These are phyloP conservation scores for Gymnocephalus cernua DNA, from an alignment of 2,113 vertebrate species.

Conservation along the genomic window DNA sequence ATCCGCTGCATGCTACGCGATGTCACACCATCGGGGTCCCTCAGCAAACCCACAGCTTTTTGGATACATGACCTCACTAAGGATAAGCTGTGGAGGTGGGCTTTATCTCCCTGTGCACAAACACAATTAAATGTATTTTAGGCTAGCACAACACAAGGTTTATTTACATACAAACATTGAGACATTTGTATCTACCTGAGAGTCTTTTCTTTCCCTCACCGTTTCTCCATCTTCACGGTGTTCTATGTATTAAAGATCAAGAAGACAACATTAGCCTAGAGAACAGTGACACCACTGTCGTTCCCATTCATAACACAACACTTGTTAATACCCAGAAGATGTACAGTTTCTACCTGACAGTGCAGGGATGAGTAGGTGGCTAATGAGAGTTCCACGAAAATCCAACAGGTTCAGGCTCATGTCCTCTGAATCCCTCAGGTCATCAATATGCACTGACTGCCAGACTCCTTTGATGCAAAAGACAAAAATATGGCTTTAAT, in stretches of 20 bases:
- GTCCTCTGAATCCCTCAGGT: constrained; percentile 82
- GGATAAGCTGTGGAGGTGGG: constrained; percentile 72
- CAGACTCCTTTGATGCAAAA: constrained; percentile 72
- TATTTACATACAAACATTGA: not conserved
- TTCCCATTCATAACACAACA: not conserved
- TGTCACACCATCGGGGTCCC: constrained; percentile 53
- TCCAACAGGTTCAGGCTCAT: constrained; percentile 80
- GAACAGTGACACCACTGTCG: not conserved
- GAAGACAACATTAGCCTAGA: not conserved
- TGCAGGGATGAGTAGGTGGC: constrained; percentile 70
- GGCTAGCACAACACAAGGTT: not conserved
- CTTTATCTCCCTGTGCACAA: constrained; percentile 43
- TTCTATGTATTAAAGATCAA: constrained; percentile 30
- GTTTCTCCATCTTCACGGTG: not conserved
- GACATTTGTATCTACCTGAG: constrained; percentile 5
- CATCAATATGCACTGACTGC: constrained; percentile 83
- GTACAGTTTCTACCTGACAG: constrained; percentile 48
- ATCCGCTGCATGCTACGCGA: constrained; percentile 77
- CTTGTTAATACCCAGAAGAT: not conserved
- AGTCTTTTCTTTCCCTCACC: not conserved
- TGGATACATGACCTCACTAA: constrained; percentile 82
- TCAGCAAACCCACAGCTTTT: constrained; percentile 80
- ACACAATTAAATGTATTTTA: not conserved
- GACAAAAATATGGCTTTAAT: constrained; percentile 1
- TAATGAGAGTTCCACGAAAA: constrained; percentile 81